phyloP scores from a whole-genome alignment of 2,113 vertebrate genomes.

The Numida meleagris region DNA sequence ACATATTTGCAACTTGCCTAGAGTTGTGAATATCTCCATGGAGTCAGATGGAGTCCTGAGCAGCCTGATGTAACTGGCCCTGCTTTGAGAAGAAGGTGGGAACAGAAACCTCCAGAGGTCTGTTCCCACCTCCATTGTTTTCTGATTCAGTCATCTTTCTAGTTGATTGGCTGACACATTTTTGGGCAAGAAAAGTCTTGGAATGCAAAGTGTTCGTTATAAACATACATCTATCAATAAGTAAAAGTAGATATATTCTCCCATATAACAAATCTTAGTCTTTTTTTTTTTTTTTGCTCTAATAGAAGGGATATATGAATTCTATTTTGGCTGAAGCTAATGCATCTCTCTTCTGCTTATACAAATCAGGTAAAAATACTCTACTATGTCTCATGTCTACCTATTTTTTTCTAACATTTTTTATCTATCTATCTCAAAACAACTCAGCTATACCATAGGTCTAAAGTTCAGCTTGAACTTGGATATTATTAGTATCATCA shows the following conservation, averaged over 20 bases:
- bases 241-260: neutral
- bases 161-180: neutral
- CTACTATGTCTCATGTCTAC: neutral
- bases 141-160: neutral
- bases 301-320: neutral
- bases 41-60: neutral
- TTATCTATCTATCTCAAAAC: constrained; percentile 25
- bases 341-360: neutral
- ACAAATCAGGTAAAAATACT: constrained; percentile 25
- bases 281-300: neutral
- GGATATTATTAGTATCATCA: constrained; percentile 32
- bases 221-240: neutral
- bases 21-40: too few species aligned
- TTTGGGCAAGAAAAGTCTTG: neutral
- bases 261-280: neutral
- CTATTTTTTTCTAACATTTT: constrained; percentile 12
- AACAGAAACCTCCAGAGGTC: neutral
- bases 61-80: neutral
- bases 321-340: neutral
- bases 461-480: constrained; percentile 24
- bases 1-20: fast-evolving
- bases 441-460: neutral
- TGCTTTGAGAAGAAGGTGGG: neutral
- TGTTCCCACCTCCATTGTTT: neutral
- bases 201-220: neutral